phyloP scores from a whole-genome alignment of 2,113 vertebrate genomes.

The Muntiacus muntjak region DNA sequence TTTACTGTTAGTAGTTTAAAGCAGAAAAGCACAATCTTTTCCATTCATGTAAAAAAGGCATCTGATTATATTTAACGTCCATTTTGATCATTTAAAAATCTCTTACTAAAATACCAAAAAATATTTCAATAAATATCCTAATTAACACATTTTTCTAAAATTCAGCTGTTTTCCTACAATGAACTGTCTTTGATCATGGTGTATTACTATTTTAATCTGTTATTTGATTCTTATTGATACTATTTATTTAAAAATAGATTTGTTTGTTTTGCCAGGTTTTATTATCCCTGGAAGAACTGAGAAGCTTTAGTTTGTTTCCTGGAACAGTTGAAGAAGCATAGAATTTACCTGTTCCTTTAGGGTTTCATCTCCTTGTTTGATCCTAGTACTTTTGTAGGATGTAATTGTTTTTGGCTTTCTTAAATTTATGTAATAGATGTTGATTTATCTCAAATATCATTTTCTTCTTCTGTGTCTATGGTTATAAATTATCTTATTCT shows the following conservation, averaged over 20 bases:
- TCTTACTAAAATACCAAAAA: neutral
- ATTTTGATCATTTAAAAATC: neutral
- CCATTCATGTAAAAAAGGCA: neutral
- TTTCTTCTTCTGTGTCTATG: neutral
- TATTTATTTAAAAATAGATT: neutral
- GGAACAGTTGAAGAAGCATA: neutral
- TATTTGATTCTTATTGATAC: neutral
- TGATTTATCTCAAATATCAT: neutral
- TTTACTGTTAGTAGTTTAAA: neutral
- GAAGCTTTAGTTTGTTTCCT: neutral
- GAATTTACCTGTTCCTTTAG: neutral
- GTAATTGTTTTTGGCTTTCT: neutral
- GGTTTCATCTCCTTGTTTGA: neutral
- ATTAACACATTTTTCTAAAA: neutral
- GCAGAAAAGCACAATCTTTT: neutral
- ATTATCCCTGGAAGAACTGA: neutral
- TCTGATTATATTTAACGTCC: neutral
- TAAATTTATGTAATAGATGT: neutral
- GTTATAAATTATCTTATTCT: neutral
- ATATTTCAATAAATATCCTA: neutral
- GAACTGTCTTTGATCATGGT: neutral
- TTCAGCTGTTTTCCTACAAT: conserved; percentile 14
- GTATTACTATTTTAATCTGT: neutral
- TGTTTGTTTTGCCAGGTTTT: neutral
- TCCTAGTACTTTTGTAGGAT: neutral